phyloP scores from a whole-genome alignment of 2,888 invertebrate genomes.

The Cabera pusaria region DNA sequence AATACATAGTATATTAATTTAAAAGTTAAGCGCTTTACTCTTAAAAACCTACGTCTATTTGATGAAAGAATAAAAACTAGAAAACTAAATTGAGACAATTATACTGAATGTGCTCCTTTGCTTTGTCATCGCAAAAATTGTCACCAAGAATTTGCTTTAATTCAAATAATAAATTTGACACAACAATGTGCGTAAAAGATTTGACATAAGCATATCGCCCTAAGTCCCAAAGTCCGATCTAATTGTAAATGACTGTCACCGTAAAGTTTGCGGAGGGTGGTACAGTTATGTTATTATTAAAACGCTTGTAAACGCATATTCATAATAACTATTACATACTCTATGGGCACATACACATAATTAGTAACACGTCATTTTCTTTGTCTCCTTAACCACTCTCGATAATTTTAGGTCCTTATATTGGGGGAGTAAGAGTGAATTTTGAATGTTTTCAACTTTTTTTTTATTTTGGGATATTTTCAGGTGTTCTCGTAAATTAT shows the following conservation, averaged over 20 bases:
- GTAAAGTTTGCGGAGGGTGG: conserved; percentile 39
- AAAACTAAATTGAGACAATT: no score
- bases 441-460: conserved; percentile 3
- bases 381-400: conserved; percentile 35
- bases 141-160: no score
- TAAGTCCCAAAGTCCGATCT: conserved; percentile 6
- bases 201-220: conserved; percentile 1
- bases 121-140: no score
- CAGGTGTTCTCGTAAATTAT: conserved; percentile 60
- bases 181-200: no score
- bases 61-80: no score
- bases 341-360: no score
- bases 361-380: conserved; percentile 62
- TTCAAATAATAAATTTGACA: no score
- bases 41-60: no score
- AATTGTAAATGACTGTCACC: conserved; percentile 27
- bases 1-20: no score
- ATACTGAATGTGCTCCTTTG: no score
- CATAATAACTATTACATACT: no score
- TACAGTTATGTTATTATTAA: conserved; percentile 64
- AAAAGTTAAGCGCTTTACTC: no score
- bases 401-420: conserved; percentile 5
- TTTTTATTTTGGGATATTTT: conserved; percentile 48
- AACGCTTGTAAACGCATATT: conserved; percentile 52
- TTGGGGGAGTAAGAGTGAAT: conserved; percentile 8